Evolutionary conservation across 2,797 vertebrate species (phyloP).

Genomic region (Pelobates cultripes): DNA sequence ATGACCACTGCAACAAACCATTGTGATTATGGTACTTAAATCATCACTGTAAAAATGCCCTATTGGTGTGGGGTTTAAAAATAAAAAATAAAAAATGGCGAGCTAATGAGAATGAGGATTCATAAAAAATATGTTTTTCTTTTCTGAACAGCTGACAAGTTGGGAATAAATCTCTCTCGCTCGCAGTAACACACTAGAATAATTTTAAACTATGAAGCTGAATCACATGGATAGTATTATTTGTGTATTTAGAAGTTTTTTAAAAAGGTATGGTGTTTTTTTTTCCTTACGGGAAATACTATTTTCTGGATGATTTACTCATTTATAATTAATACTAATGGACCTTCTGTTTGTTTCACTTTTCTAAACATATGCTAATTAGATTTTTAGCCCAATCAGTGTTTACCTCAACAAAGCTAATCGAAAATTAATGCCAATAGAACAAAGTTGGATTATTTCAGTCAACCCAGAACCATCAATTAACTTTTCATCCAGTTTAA

Average conservation of each 20-base stretch:
- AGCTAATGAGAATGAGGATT: no score
- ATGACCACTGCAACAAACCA: no score
- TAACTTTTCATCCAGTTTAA: conserved; percentile 9
- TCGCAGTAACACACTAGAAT: not conserved
- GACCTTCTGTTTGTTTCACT: conserved; percentile 11
- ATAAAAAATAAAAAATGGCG: no score
- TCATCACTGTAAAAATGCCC: no score
- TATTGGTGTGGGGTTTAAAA: no score
- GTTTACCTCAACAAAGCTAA: conserved; percentile 9
- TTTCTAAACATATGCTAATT: conserved; percentile 2
- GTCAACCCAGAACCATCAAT: not conserved
- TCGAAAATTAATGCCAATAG: not conserved
- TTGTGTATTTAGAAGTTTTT: not conserved
- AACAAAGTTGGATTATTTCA: not conserved
- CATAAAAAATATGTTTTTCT: no score
- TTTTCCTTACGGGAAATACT: not conserved
- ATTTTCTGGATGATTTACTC: not conserved
- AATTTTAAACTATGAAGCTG: not conserved
- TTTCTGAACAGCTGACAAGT: no score
- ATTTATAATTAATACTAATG: conserved; percentile 34
- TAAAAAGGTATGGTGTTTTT: not conserved
- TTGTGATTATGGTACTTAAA: no score
- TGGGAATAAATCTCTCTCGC: no score
- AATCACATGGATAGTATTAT: not conserved
- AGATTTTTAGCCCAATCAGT: conserved; percentile 9